Conservation (phyloP, 92 coral and sea anemone species). For the Parazoanthus swiftii region DNA sequence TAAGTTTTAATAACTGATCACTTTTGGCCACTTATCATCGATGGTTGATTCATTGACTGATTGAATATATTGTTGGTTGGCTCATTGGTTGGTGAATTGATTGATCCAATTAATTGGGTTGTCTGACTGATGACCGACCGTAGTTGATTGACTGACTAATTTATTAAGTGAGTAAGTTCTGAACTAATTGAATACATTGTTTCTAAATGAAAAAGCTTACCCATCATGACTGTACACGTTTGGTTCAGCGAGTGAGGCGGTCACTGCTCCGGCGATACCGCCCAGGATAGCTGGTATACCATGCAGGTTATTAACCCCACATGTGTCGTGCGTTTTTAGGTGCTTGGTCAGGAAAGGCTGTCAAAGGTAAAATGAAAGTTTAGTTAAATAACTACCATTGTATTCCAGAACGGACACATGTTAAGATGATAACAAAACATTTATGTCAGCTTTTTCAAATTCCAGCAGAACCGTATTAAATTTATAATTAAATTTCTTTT, state of each 20-base stretch:
- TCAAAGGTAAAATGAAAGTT: neutral
- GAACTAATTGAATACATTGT: neutral
- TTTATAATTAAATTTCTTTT: too few relatives aligned
- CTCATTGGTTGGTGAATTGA: too few relatives aligned
- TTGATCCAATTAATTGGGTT: too few relatives aligned
- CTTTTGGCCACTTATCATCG: too few relatives aligned
- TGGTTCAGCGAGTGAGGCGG: constrained; percentile 58
- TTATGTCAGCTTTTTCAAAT: too few relatives aligned
- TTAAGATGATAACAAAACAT: too few relatives aligned
- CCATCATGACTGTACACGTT: constrained; percentile 60
- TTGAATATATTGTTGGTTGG: neutral
- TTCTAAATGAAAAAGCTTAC: constrained; percentile 37
- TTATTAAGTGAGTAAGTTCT: neutral
- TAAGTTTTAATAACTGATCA: neutral
- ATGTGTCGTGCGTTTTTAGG: constrained; percentile 66
- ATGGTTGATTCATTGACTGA: too few relatives aligned
- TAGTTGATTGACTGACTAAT: too few relatives aligned
- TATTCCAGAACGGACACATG: too few relatives aligned
- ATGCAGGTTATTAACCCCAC: constrained; percentile 80
- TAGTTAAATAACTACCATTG: too few relatives aligned
- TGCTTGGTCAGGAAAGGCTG: constrained; percentile 68
- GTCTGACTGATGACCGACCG: too few relatives aligned
- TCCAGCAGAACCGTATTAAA: too few relatives aligned
- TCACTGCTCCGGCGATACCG: constrained; percentile 69
- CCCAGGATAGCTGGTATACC: constrained; percentile 83